A percentile compares a stretch with the other conserved stretches of the same genome.
Conservation (phyloP, 2,888 invertebrate genomes). For the Tipula unca region DNA sequence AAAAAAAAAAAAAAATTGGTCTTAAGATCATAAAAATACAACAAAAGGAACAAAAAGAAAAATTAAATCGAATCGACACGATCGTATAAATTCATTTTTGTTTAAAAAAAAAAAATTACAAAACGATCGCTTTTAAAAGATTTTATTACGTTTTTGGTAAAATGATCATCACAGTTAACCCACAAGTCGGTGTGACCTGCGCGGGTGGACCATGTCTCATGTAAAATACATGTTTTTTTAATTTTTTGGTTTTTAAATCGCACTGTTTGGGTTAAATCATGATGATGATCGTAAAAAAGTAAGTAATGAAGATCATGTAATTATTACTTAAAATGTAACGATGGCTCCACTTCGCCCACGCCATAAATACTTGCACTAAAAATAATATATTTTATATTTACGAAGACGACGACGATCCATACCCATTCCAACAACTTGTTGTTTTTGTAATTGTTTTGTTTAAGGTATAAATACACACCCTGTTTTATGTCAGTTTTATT, state of each 20-base stretch:
- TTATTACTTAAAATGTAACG: constrained; percentile 14
- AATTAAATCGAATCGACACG: constrained; percentile 14
- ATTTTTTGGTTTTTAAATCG: neutral
- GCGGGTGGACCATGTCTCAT: neutral
- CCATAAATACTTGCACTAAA: constrained; percentile 4
- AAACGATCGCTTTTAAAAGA: constrained; percentile 14
- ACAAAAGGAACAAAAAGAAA: neutral
- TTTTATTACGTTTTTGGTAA: neutral
- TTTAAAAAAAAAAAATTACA: neutral
- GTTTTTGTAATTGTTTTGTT: neutral
- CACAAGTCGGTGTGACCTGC: neutral
- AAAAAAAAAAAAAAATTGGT: neutral
- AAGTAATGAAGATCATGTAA: constrained; percentile 14
- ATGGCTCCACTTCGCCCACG: neutral
- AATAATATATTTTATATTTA: neutral
- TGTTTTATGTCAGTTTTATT: constrained; percentile 14
- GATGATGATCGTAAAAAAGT: neutral
- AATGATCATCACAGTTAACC: neutral
- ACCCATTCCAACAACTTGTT: neutral
- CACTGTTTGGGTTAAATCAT: neutral
- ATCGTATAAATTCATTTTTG: constrained; percentile 1
- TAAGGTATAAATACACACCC: neutral
- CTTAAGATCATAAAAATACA: constrained; percentile 8
- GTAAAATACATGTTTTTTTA: neutral
- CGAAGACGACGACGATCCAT: neutral